phyloP scores from a whole-genome alignment of 2,797 vertebrate species.

The Manis javanica region DNA sequence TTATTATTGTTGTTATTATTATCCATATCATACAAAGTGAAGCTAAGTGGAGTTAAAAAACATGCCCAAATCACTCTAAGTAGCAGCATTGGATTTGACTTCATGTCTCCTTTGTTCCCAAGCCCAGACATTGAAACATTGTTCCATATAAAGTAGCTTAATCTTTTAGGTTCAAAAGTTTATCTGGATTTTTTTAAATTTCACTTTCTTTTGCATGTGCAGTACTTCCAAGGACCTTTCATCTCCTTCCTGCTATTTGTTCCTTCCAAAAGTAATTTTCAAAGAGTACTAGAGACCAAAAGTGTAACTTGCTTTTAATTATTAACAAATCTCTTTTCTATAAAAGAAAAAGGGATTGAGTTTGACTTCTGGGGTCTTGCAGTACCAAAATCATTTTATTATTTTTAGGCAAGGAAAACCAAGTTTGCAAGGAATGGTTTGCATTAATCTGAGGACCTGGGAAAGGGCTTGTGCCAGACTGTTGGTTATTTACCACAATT shows the following conservation, averaged over 20 bases:
- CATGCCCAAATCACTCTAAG: background rate
- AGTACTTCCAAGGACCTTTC: background rate
- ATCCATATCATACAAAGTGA: background rate
- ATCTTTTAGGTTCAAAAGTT: conserved; percentile 33
- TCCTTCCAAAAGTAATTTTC: conserved; percentile 38
- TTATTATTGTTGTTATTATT: background rate
- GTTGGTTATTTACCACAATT: background rate
- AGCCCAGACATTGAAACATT: background rate
- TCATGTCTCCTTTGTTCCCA: background rate
- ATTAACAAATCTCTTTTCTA: conserved; percentile 17
- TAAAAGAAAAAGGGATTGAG: background rate
- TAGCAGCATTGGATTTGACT: background rate
- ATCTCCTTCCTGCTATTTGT: background rate
- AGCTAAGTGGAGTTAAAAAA: background rate
- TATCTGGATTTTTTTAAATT: background rate
- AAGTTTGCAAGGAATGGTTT: background rate
- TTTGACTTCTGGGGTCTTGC: conserved; percentile 23
- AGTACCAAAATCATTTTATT: background rate
- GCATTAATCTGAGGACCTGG: background rate
- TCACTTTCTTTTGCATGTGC: background rate
- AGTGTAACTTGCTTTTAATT: conserved; percentile 56
- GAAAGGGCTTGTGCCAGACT: background rate
- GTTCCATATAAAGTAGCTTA: background rate
- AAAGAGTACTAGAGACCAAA: background rate
- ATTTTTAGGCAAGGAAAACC: background rate